These are phyloP conservation scores for Chiroxiphia lanceolata DNA, from an alignment of 2,797 vertebrate species.

Conservation along the genomic window DNA sequence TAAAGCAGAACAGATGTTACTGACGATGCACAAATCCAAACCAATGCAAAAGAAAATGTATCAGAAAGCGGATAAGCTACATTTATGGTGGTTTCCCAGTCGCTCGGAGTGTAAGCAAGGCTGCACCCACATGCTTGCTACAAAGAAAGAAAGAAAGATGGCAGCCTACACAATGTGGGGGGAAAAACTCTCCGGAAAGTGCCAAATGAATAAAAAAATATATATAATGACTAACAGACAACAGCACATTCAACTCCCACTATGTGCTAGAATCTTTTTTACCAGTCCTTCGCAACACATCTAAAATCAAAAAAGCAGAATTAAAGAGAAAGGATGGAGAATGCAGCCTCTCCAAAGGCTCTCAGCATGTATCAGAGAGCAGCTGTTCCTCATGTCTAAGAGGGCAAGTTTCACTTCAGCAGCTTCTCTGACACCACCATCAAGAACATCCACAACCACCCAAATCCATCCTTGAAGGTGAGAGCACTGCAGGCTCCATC, in stretches of 20 bases:
- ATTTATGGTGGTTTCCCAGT: conserved; percentile 51
- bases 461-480: not conserved
- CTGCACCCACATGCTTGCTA: conserved; percentile 73
- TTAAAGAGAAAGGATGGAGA: conserved; percentile 26
- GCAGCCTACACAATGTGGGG: conserved; percentile 50
- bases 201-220: conserved; percentile 37
- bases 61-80: conserved; percentile 65
- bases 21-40: conserved; percentile 67
- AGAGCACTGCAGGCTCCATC: not conserved
- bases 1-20: conserved; percentile 76
- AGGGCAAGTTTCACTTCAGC: not conserved
- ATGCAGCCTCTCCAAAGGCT: not conserved
- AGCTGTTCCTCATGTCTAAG: conserved; percentile 11
- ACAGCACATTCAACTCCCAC: conserved; percentile 56
- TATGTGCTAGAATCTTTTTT: conserved; percentile 26
- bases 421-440: not conserved
- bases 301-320: not conserved
- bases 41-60: conserved; percentile 70
- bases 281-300: not conserved
- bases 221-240: conserved; percentile 64
- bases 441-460: not conserved
- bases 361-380: not conserved
- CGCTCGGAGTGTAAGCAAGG: conserved; percentile 63
- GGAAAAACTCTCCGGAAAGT: conserved; percentile 18
- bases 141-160: conserved; percentile 57